These are phyloP conservation scores for Sigmodon hispidus DNA, from an alignment of 2,113 vertebrate genomes.

Conservation along the genomic window DNA sequence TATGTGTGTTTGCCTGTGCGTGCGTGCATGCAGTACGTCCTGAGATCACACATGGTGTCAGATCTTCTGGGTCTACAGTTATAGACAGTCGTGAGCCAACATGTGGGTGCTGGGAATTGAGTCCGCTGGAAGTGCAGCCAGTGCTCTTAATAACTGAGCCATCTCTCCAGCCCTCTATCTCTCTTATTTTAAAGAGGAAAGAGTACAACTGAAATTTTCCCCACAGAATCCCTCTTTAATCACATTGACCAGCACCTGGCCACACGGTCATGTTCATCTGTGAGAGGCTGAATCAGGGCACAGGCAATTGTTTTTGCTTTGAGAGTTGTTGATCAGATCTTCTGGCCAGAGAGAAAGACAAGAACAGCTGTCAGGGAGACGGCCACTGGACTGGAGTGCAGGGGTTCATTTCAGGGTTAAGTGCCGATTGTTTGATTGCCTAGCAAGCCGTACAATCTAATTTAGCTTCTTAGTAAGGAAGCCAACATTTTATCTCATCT, in stretches of 20 bases:
- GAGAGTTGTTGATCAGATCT: background rate
- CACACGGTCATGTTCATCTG: background rate
- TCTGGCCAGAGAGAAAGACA: background rate
- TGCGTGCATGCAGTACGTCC: background rate
- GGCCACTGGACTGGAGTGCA: background rate
- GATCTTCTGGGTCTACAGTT: background rate
- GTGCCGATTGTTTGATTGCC: background rate
- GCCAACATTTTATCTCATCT: background rate
- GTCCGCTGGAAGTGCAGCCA: background rate
- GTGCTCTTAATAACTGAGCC: background rate
- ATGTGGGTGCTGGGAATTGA: background rate
- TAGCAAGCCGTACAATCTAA: background rate
- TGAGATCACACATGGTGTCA: background rate
- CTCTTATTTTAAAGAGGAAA: background rate
- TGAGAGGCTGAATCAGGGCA: background rate
- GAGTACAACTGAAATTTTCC: background rate
- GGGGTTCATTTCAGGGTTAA: slow-evolving; percentile 1
- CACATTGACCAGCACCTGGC: background rate
- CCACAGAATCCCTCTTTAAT: background rate
- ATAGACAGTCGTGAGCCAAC: background rate
- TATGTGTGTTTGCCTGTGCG: background rate
- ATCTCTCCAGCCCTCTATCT: background rate
- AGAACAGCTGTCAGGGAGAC: background rate
- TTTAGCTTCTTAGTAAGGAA: slow-evolving; percentile 39
- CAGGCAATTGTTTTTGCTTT: background rate